Conservation (phyloP, 1,140 invertebrate species). For the Sitodiplosis mosellana region DNA sequence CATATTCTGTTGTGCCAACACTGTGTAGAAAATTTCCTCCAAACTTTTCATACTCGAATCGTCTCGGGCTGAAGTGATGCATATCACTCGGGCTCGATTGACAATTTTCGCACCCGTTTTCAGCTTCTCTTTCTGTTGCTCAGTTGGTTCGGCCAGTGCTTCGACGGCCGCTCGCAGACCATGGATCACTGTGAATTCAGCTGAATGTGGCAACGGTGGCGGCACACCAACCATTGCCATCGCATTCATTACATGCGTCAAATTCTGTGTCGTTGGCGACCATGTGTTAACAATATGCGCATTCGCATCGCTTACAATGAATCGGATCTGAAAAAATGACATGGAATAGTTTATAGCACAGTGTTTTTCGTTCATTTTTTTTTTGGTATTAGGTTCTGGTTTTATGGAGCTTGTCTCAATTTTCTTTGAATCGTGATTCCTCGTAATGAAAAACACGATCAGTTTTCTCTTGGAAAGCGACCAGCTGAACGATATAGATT, state of each 20-base stretch:
- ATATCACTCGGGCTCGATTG: slow-evolving; percentile 63
- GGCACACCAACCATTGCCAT: slow-evolving; percentile 55
- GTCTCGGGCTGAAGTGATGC: slow-evolving; percentile 70
- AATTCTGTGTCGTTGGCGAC: slow-evolving; percentile 59
- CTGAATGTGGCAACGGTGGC: slow-evolving; percentile 24
- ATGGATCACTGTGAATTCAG: slow-evolving; percentile 57
- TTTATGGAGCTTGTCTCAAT: too few relatives aligned
- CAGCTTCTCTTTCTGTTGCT: slow-evolving; percentile 35
- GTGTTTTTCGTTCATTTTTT: too few relatives aligned
- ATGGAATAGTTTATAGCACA: slow-evolving; percentile 11
- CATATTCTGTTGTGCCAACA: slow-evolving; percentile 63
- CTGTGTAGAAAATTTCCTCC: slow-evolving; percentile 67
- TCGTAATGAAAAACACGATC: too few relatives aligned
- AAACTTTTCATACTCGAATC: slow-evolving; percentile 65
- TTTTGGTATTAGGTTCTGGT: too few relatives aligned
- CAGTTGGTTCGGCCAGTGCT: slow-evolving; percentile 61
- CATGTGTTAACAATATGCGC: slow-evolving; percentile 68
- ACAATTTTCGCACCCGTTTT: slow-evolving; percentile 13
- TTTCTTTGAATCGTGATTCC: too few relatives aligned
- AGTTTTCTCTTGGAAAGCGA: too few relatives aligned
- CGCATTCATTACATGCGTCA: slow-evolving; percentile 59
- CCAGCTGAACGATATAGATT: too few relatives aligned
- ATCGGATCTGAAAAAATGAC: slow-evolving; percentile 57
- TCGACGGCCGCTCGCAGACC: slow-evolving; percentile 76
- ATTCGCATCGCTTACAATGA: slow-evolving; percentile 63